Conservation (phyloP, 2,113 vertebrate genomes). For the Otolemur garnettii region DNA sequence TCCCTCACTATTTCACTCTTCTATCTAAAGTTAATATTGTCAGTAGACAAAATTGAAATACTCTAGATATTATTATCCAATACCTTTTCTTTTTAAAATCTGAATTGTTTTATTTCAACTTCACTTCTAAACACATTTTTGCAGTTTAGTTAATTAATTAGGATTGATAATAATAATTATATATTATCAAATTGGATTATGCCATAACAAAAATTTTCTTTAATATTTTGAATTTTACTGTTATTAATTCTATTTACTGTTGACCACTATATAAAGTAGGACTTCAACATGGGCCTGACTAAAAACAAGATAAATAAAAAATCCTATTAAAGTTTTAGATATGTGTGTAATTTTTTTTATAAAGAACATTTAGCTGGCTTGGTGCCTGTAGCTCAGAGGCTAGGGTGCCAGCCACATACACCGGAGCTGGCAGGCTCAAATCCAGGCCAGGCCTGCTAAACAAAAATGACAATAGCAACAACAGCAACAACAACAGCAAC, state of each 20-base stretch:
- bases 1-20: background rate
- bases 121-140: background rate
- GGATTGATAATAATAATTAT: background rate
- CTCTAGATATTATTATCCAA: background rate
- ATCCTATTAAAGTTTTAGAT: background rate
- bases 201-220: background rate
- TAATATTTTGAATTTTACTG: background rate
- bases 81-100: background rate
- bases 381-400: too few species aligned
- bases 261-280: background rate
- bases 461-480: too few species aligned
- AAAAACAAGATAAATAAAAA: background rate
- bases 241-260: background rate
- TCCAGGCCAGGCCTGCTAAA: too few species aligned
- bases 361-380: background rate
- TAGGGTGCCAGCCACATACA: too few species aligned
- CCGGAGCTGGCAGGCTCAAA: too few species aligned
- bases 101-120: background rate
- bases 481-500: too few species aligned
- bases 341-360: background rate
- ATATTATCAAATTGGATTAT: background rate
- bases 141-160: background rate
- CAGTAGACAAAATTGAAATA: background rate
- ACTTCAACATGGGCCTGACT: background rate
- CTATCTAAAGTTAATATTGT: background rate